Percentiles rank a stretch among this genome's conserved stretches.
phyloP scores from a whole-genome alignment of 92 coral and sea anemone species.

The Plumapathes pennacea region DNA sequence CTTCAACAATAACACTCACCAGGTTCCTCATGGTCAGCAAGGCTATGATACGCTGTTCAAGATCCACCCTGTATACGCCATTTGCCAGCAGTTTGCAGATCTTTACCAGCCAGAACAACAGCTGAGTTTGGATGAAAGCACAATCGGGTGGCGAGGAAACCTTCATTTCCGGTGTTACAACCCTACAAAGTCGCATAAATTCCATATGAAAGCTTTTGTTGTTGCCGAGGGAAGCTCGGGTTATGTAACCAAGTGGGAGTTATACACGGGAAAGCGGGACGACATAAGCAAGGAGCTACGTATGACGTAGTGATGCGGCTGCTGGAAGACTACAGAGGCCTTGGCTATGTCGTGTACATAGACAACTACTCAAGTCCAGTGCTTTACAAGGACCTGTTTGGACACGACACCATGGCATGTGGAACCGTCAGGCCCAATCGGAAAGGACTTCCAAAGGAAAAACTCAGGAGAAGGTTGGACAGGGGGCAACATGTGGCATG shows the following conservation, averaged over 20 bases:
- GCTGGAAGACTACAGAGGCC: constrained; percentile 6
- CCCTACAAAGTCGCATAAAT: not conserved
- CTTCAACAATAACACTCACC: constrained; percentile 30
- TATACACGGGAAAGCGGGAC: constrained; percentile 2
- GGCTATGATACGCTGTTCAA: constrained; percentile 28
- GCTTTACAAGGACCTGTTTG: constrained; percentile 6
- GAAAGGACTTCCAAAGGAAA: constrained; percentile 30
- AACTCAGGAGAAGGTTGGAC: not conserved
- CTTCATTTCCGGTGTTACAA: constrained; percentile 6
- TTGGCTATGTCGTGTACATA: constrained; percentile 20
- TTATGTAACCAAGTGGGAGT: not conserved
- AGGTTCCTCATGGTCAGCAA: constrained; percentile 18
- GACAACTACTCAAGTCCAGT: constrained; percentile 24
- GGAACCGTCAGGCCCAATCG: constrained; percentile 40
- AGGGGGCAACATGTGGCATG: constrained; percentile 9
- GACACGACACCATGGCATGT: not conserved
- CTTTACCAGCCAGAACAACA: constrained; percentile 15
- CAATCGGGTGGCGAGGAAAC: constrained; percentile 19
- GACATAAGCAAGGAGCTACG: constrained; percentile 9
- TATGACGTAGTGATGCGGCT: constrained; percentile 13
- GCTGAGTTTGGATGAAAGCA: constrained; percentile 27
- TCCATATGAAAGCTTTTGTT: not conserved
- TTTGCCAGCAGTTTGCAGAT: constrained; percentile 9
- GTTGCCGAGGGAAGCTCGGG: not conserved
- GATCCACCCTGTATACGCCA: constrained; percentile 34